Percentiles rank a stretch among this genome's conserved stretches.
phyloP scores from a whole-genome alignment of 1,140 invertebrate genomes.

The Ephestia elutella region DNA sequence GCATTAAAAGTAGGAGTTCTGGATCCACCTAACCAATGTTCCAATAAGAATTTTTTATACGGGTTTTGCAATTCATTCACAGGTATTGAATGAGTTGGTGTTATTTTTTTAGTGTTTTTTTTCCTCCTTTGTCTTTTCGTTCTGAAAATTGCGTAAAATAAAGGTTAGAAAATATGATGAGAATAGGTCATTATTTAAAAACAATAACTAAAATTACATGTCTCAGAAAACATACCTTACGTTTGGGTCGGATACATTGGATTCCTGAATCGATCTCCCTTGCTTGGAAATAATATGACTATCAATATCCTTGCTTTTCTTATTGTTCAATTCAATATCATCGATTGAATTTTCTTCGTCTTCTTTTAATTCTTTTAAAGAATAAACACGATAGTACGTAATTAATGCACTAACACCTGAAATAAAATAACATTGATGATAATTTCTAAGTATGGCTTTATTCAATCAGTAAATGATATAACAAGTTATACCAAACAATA shows the following conservation, averaged over 20 bases:
- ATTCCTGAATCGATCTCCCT: constrained; percentile 40
- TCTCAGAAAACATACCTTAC: not conserved
- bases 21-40: constrained; percentile 71
- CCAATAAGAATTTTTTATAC: constrained; percentile 71
- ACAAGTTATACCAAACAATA: too few relatives aligned
- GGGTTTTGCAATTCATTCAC: constrained; percentile 57
- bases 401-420: constrained; percentile 77
- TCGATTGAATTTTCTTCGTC: constrained; percentile 50
- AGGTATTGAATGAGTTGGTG: not conserved
- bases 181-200: too few relatives aligned
- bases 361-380: constrained; percentile 70
- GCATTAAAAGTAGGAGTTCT: constrained; percentile 69
- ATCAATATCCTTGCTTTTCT: constrained; percentile 29
- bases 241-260: not conserved
- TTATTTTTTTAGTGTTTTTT: not conserved
- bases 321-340: constrained; percentile 62
- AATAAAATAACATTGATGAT: constrained; percentile 19
- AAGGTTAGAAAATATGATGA: too few relatives aligned
- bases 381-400: constrained; percentile 80
- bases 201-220: too few relatives aligned
- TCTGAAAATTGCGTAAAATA: not conserved
- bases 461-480: not conserved
- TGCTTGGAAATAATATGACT: constrained; percentile 32
- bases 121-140: constrained; percentile 3
- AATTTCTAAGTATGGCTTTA: not conserved